These are phyloP conservation scores for Callospermophilus lateralis DNA, from an alignment of 2,113 vertebrate genomes.

Conservation along the genomic window DNA sequence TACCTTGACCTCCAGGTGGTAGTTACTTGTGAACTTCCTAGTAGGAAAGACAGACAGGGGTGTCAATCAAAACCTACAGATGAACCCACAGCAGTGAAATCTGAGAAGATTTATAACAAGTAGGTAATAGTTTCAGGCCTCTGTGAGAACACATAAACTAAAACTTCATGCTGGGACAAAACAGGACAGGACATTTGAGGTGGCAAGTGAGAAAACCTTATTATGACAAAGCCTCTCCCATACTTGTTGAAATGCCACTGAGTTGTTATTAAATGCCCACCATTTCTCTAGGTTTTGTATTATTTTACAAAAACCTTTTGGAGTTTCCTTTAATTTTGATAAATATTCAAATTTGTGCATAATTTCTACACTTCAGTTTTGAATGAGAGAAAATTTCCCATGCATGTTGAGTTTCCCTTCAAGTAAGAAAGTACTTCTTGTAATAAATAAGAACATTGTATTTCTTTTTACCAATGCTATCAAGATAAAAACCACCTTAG, in stretches of 20 bases:
- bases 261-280: not conserved
- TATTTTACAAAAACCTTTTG: constrained; percentile 70
- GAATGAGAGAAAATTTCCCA: constrained; percentile 79
- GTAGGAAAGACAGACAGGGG: constrained; percentile 77
- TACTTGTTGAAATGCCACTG: constrained; percentile 66
- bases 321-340: constrained; percentile 72
- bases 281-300: constrained; percentile 49
- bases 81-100: constrained; percentile 89
- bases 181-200: constrained; percentile 75
- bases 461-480: constrained; percentile 46
- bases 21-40: constrained; percentile 75
- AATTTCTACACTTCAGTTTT: constrained; percentile 80
- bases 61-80: constrained; percentile 80
- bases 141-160: constrained; percentile 78
- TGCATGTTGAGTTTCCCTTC: constrained; percentile 74
- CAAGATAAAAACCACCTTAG: constrained; percentile 45
- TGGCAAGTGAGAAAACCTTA: constrained; percentile 79
- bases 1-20: constrained; percentile 77
- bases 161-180: constrained; percentile 86
- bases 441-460: constrained; percentile 65
- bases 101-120: constrained; percentile 92
- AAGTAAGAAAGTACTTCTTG: constrained; percentile 72
- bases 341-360: constrained; percentile 68
- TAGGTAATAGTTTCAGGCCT: constrained; percentile 91
- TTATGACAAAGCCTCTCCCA: constrained; percentile 78